phyloP scores from a whole-genome alignment of 2,113 vertebrate species.

The Leptobrachium leishanense region DNA sequence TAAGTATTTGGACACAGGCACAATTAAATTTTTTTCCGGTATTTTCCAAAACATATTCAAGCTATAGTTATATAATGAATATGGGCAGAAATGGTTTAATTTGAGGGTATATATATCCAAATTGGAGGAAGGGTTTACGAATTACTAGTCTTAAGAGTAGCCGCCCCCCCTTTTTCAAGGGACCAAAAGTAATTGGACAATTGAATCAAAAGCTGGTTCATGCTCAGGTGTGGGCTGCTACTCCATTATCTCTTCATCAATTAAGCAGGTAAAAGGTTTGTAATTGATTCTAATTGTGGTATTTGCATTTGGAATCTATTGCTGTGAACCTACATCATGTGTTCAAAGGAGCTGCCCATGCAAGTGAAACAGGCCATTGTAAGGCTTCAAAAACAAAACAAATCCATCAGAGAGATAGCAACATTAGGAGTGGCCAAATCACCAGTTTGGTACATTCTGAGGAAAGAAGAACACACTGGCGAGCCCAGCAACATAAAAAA shows the following conservation, averaged over 20 bases:
- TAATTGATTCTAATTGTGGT: background rate
- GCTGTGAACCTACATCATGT: background rate
- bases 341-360: background rate
- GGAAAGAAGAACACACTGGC: background rate
- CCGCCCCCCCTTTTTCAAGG: background rate
- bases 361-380: background rate
- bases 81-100: background rate
- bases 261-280: conserved; percentile 8
- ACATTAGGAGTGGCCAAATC: background rate
- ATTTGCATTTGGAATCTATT: conserved; percentile 3
- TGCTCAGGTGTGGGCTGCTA: conserved; percentile 1
- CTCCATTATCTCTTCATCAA: background rate
- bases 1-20: too few species aligned
- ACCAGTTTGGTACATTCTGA: background rate
- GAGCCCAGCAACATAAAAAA: conserved; percentile 1
- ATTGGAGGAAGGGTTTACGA: background rate
- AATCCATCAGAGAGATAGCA: conserved; percentile 5
- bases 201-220: background rate
- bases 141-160: background rate
- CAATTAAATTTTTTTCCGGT: too few species aligned
- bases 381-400: background rate
- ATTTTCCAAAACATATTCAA: too few species aligned
- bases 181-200: conserved; percentile 1
- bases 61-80: too few species aligned
- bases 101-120: background rate